Conservation (phyloP, 2,888 invertebrate genomes). For the Zootermopsis nevadensis region DNA sequence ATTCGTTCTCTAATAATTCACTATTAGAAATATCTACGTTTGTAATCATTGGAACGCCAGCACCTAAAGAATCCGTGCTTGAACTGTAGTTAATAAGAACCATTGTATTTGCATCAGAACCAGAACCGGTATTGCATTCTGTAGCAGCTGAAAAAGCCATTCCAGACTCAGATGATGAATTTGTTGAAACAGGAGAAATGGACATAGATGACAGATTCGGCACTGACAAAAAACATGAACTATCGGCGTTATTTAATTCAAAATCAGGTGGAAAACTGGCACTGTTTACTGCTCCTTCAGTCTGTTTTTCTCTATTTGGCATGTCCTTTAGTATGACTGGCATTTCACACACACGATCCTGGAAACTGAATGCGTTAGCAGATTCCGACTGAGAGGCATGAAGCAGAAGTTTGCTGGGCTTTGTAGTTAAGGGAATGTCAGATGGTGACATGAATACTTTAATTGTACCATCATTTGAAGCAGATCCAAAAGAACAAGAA, state of each 20-base stretch:
- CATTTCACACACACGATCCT: constrained; percentile 39
- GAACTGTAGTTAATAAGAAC: constrained; percentile 48
- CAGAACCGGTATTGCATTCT: constrained; percentile 48
- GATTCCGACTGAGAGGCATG: not conserved
- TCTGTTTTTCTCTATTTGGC: not conserved
- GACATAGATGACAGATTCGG: constrained; percentile 44
- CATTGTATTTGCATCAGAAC: constrained; percentile 49
- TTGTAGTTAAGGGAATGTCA: not conserved
- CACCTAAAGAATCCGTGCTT: constrained; percentile 48
- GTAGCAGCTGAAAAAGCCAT: constrained; percentile 45
- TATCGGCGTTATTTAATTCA: not conserved
- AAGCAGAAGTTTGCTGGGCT: not conserved
- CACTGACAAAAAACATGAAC: constrained; percentile 42
- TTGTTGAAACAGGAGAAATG: constrained; percentile 51
- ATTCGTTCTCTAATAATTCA: not conserved
- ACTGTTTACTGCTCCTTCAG: not conserved
- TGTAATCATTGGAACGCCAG: not conserved
- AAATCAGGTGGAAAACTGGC: not conserved
- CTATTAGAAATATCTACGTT: not conserved
- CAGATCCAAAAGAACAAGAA: no score
- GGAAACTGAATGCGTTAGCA: constrained; percentile 1
- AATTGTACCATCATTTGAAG: not conserved
- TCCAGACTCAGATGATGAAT: constrained; percentile 51
- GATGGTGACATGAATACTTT: not conserved
- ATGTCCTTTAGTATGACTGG: constrained; percentile 46